phyloP scores from a whole-genome alignment of 2,888 invertebrate genomes.

The Pristionchus arcanus region DNA sequence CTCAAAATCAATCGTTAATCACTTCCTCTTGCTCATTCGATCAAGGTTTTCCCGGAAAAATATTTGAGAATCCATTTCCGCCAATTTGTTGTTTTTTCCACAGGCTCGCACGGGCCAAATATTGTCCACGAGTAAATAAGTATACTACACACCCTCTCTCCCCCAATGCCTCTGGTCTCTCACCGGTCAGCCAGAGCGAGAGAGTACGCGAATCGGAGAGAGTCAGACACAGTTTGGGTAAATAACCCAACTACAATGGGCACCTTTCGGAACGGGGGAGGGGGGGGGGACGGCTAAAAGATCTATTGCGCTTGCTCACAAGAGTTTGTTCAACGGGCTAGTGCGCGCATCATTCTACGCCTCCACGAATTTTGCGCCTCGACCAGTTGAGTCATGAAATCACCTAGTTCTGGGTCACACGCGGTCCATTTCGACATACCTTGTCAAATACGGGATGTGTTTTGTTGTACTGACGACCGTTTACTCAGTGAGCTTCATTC shows the following conservation, averaged over 20 bases:
- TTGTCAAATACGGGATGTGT: too few species aligned
- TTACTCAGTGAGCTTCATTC: too few species aligned
- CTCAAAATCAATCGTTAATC: neutral
- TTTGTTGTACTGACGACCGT: too few species aligned
- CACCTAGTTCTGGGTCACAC: too few species aligned
- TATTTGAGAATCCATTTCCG: slow-evolving; percentile 1
- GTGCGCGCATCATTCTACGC: neutral
- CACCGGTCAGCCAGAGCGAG: neutral
- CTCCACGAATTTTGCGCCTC: neutral
- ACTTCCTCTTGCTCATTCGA: neutral
- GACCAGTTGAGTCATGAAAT: neutral
- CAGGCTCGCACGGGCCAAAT: neutral
- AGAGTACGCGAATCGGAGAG: neutral
- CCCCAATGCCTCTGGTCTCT: neutral
- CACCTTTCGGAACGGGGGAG: neutral
- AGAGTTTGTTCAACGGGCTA: neutral
- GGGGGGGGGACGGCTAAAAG: neutral
- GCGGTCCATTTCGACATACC: neutral
- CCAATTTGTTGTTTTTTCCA: neutral
- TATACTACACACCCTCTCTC: neutral
- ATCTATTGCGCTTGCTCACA: slow-evolving; percentile 1
- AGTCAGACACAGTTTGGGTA: neutral
- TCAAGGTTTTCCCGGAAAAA: neutral
- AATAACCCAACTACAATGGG: neutral
- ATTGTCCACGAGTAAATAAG: neutral